Conservation (phyloP, 2,888 invertebrate species). For the Epinotia brunnichana region DNA sequence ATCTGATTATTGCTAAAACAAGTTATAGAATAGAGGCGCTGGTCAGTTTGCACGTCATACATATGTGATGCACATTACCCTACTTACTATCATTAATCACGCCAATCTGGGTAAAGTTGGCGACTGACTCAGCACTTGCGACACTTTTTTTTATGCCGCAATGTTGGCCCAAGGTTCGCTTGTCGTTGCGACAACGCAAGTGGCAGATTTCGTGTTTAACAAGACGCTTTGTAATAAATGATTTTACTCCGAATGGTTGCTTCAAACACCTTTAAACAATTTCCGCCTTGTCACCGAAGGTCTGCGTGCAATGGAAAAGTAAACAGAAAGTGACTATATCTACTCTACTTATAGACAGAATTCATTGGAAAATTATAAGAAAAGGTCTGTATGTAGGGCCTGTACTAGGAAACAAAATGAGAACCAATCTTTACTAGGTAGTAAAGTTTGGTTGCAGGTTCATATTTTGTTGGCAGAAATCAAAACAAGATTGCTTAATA, state of each 20-base stretch:
- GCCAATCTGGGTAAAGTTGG: constrained; percentile 8
- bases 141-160: constrained; percentile 25
- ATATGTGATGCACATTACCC: background rate
- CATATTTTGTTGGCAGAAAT: too few relatives aligned
- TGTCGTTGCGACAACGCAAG: background rate
- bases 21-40: background rate
- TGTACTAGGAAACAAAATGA: too few relatives aligned
- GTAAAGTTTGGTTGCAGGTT: too few relatives aligned
- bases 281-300: background rate
- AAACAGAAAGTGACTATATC: too few relatives aligned
- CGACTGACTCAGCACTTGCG: constrained; percentile 2
- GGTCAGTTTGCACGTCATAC: background rate
- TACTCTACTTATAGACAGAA: too few relatives aligned
- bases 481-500: too few relatives aligned
- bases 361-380: too few relatives aligned
- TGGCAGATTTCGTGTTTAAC: constrained; percentile 8
- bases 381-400: too few relatives aligned
- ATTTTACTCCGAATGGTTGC: background rate
- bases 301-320: too few relatives aligned
- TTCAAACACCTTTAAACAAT: background rate
- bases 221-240: background rate
- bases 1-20: too few relatives aligned
- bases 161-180: constrained; percentile 17
- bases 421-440: too few relatives aligned
- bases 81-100: background rate